A percentile compares a stretch with the other conserved stretches of the same genome.
Conservation (phyloP, 2,888 invertebrate genomes). For the Crepidodera aurea region DNA sequence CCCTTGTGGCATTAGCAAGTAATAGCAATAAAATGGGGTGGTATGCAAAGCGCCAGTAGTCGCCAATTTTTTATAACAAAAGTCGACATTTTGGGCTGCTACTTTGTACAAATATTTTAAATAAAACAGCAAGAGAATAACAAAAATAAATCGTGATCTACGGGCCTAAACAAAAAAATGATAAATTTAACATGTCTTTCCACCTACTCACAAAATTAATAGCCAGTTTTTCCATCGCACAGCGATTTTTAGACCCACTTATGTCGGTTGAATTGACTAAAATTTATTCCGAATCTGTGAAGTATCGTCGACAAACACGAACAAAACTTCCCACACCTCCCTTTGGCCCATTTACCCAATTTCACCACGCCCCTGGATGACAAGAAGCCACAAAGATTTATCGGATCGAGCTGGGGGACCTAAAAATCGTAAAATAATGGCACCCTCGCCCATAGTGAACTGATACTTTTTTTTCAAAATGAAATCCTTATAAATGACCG, state of each 20-base stretch:
- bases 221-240: conserved; percentile 5
- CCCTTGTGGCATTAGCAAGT: no score
- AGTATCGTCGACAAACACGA: neutral
- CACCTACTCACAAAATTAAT: conserved; percentile 8
- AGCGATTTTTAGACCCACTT: conserved; percentile 3
- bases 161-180: neutral
- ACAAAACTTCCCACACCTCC: conserved; percentile 1
- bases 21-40: no score
- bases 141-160: neutral
- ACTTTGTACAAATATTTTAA: no score
- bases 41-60: no score
- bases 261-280: neutral
- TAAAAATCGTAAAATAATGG: conserved; percentile 15
- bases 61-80: no score
- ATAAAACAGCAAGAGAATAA: no score
- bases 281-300: conserved; percentile 4
- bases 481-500: conserved; percentile 31
- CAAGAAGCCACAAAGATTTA: conserved; percentile 9
- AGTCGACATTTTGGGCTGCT: no score
- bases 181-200: neutral
- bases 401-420: neutral
- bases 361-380: conserved; percentile 8
- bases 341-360: neutral
- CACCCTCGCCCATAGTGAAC: neutral
- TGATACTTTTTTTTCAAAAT: conserved; percentile 17